A percentile compares a stretch with the other conserved stretches of the same genome.
These are phyloP conservation scores for Stichopus chloronotus DNA, from an alignment of 35 echinoderm and acorn worm species.

Conservation along the genomic window DNA sequence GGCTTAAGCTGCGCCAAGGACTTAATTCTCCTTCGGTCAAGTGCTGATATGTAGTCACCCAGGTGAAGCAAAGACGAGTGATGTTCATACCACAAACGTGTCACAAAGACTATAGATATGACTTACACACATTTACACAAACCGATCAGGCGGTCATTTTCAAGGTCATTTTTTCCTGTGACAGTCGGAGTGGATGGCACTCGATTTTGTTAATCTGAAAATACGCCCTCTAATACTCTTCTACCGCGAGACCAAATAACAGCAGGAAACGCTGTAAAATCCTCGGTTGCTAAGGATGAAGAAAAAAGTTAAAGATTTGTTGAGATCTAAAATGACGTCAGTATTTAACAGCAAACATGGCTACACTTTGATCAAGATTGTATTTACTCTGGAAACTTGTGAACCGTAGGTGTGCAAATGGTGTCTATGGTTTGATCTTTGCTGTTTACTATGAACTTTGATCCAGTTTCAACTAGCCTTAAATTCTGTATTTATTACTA, in stretches of 20 bases:
- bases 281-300: conserved; percentile 1
- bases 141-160: no score
- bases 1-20: no score
- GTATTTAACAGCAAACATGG: neutral
- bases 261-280: no score
- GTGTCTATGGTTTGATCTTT: neutral
- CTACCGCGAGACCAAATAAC: no score
- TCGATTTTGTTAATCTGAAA: neutral
- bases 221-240: neutral
- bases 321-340: neutral
- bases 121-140: no score
- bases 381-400: conserved; percentile 33
- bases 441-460: conserved; percentile 30
- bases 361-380: neutral
- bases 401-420: neutral
- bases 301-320: neutral
- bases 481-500: neutral
- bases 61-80: no score
- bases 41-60: no score
- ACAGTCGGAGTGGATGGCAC: no score
- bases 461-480: neutral
- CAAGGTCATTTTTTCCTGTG: no score
- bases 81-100: no score
- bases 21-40: no score
- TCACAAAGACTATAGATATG: no score